Percentiles rank a stretch among this genome's conserved stretches.
These are phyloP conservation scores for Nycticryphes semicollaris DNA, from an alignment of 2,113 vertebrate genomes.

Conservation along the genomic window DNA sequence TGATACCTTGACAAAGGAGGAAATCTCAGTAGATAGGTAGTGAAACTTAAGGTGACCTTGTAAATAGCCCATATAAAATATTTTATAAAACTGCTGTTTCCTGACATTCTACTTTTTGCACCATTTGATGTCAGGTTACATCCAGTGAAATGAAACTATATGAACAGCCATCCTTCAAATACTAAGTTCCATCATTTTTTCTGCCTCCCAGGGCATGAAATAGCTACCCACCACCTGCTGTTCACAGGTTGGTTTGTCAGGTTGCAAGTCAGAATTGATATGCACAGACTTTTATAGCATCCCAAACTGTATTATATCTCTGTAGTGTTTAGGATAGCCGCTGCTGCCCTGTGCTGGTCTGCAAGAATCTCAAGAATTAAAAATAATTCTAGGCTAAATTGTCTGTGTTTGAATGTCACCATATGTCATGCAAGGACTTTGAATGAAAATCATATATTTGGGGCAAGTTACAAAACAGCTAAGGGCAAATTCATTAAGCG, in stretches of 20 bases:
- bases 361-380: neutral
- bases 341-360: neutral
- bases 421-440: neutral
- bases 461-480: conserved; percentile 36
- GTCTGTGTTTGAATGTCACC: conserved; percentile 33
- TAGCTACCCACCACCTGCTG: conserved; percentile 30
- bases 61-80: conserved; percentile 59
- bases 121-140: conserved; percentile 55
- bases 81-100: conserved; percentile 47
- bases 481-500: conserved; percentile 35
- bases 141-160: conserved; percentile 59
- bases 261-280: conserved; percentile 23
- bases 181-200: conserved; percentile 50
- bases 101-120: conserved; percentile 29
- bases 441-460: conserved; percentile 44
- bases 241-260: conserved; percentile 40
- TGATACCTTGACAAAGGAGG: conserved; percentile 28
- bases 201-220: conserved; percentile 48
- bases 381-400: neutral
- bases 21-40: conserved; percentile 39
- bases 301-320: neutral
- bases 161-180: conserved; percentile 62
- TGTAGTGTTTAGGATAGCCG: neutral
- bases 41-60: conserved; percentile 75
- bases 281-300: neutral